Conservation (phyloP, 2,888 invertebrate species). For the Diachrysia chrysitis region DNA sequence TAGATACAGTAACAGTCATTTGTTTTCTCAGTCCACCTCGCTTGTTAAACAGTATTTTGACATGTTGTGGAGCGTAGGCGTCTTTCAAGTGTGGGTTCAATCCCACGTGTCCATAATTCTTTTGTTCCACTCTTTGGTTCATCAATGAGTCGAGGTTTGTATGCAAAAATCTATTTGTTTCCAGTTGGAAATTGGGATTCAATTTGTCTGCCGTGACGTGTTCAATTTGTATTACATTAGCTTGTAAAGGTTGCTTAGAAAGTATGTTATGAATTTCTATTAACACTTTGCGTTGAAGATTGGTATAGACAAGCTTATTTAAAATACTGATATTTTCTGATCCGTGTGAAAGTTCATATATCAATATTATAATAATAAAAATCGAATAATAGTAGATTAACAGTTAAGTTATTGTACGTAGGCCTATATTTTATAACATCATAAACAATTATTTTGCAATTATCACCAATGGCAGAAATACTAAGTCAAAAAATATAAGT, state of each 20-base stretch:
- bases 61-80: constrained; percentile 73
- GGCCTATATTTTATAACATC: too few species aligned
- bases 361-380: too few species aligned
- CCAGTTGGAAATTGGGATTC: constrained; percentile 60
- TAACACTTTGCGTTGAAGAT: not conserved
- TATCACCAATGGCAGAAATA: too few species aligned
- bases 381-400: too few species aligned
- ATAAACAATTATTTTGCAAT: too few species aligned
- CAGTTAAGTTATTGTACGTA: too few species aligned
- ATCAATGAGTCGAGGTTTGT: constrained; percentile 70
- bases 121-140: constrained; percentile 78
- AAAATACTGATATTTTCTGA: not conserved
- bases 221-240: constrained; percentile 59
- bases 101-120: constrained; percentile 76
- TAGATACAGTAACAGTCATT: constrained; percentile 74
- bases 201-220: constrained; percentile 56
- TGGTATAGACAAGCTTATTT: not conserved
- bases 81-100: constrained; percentile 73
- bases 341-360: not conserved
- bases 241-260: constrained; percentile 1
- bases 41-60: constrained; percentile 81
- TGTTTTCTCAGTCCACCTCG: constrained; percentile 75
- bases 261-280: not conserved
- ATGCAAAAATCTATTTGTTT: constrained; percentile 76
- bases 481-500: too few species aligned